Conservation (phyloP, 1,140 invertebrate genomes). For the Drosophila rhopaloa region DNA sequence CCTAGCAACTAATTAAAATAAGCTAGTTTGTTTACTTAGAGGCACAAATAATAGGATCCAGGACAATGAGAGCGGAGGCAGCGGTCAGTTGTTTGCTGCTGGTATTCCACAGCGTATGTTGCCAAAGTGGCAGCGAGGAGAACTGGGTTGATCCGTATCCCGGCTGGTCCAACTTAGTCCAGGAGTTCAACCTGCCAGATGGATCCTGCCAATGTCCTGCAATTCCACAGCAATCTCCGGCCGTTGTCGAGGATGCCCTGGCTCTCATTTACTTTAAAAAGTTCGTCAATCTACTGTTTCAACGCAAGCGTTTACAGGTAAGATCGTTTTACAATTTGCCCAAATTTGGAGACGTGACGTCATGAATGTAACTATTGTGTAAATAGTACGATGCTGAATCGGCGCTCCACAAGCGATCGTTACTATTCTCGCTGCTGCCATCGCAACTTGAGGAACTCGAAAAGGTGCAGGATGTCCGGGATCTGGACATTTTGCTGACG, state of each 20-base stretch:
- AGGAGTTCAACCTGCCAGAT: constrained; percentile 6
- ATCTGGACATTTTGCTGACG: constrained; percentile 64
- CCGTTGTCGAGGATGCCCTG: constrained; percentile 46
- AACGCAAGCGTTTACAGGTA: constrained; percentile 59
- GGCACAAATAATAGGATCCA: background rate
- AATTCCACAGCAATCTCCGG: constrained; percentile 16
- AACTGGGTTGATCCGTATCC: constrained; percentile 63
- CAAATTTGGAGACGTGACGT: constrained; percentile 49
- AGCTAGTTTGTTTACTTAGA: background rate
- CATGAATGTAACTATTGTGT: constrained; percentile 40
- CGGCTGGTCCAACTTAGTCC: constrained; percentile 50
- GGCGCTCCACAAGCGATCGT: constrained; percentile 46
- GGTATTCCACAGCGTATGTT: constrained; percentile 53
- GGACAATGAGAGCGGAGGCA: constrained; percentile 40
- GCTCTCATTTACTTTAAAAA: constrained; percentile 73
- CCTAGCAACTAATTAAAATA: background rate
- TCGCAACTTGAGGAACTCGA: constrained; percentile 60
- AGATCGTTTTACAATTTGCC: constrained; percentile 2
- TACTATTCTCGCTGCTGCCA: constrained; percentile 58
- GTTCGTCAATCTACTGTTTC: constrained; percentile 63
- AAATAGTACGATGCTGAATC: constrained; percentile 49
- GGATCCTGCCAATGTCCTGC: constrained; percentile 29
- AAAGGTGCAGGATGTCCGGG: constrained; percentile 55
- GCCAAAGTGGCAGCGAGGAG: constrained; percentile 42
- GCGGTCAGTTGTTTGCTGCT: constrained; percentile 48